Percentiles rank a stretch among this genome's conserved stretches.
These are phyloP conservation scores for Connochaetes taurinus DNA, from an alignment of 2,113 vertebrate species.

Conservation along the genomic window DNA sequence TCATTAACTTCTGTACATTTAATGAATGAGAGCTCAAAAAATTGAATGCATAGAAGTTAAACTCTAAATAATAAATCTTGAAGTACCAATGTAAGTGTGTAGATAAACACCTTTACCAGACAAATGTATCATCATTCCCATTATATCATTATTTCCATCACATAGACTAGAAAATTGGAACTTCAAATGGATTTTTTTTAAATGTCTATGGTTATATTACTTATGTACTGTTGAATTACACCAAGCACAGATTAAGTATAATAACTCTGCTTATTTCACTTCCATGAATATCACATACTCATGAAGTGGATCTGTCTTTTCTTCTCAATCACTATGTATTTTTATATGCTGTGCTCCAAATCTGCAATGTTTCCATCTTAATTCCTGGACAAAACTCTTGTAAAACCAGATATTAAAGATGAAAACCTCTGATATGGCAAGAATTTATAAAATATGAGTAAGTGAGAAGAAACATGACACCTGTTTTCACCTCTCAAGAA, in stretches of 20 bases:
- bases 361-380: not conserved
- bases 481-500: not conserved
- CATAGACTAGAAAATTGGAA: not conserved
- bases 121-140: not conserved
- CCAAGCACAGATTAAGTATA: not conserved
- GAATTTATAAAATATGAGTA: conserved; percentile 33
- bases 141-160: not conserved
- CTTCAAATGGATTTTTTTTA: not conserved
- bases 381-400: not conserved
- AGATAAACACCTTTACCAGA: not conserved
- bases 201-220: not conserved
- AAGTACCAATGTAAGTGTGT: not conserved
- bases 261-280: not conserved
- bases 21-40: not conserved
- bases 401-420: not conserved
- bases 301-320: not conserved
- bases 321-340: not conserved
- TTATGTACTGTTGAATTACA: not conserved
- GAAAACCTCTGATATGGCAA: not conserved
- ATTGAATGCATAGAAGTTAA: not conserved
- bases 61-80: not conserved
- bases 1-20: not conserved
- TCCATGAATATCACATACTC: not conserved
- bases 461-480: conserved; percentile 46
- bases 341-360: not conserved